These are phyloP conservation scores for Leptopilina clavipes DNA, from an alignment of 1,140 invertebrate species.

Conservation along the genomic window DNA sequence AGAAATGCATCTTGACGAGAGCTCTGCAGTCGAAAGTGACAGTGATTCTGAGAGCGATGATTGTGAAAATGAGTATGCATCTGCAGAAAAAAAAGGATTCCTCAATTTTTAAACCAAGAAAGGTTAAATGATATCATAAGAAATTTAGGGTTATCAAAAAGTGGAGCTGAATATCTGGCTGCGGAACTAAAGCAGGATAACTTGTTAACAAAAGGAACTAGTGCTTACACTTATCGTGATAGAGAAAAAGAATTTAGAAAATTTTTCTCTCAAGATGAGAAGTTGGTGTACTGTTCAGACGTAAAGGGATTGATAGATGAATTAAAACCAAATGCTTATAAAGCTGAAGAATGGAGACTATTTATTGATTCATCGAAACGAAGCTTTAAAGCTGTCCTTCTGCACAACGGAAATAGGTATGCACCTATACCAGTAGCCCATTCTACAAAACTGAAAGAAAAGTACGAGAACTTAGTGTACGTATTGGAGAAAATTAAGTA, in stretches of 20 bases:
- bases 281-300: neutral
- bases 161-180: neutral
- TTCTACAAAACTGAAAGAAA: slow-evolving; percentile 2
- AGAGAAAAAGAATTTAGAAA: neutral
- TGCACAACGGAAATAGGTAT: neutral
- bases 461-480: neutral
- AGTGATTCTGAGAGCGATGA: too few relatives aligned
- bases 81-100: neutral
- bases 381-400: neutral
- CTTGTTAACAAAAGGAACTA: neutral
- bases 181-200: neutral
- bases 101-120: neutral
- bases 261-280: neutral
- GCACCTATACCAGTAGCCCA: neutral
- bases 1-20: too few relatives aligned
- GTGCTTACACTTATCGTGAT: neutral
- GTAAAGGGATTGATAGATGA: neutral
- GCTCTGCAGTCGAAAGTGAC: too few relatives aligned
- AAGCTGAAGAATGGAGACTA: neutral
- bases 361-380: neutral
- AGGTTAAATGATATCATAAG: neutral
- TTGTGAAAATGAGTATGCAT: neutral
- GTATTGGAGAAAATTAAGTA: neutral
- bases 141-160: neutral
- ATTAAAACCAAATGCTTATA: neutral